Conservation (phyloP, 2,797 vertebrate species). For the Tinamus major region DNA sequence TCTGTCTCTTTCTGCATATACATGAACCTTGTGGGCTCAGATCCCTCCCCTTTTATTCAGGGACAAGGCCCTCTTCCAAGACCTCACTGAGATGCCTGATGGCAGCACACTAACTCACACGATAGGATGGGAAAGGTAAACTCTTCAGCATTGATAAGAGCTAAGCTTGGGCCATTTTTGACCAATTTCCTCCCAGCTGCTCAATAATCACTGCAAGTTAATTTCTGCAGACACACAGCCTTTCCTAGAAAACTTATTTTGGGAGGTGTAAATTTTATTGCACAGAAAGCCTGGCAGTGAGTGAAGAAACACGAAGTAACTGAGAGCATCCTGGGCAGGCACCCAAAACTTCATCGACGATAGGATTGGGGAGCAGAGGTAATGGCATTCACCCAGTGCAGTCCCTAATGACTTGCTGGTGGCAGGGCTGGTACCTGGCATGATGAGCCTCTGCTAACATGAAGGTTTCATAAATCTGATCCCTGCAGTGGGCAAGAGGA, state of each 20-base stretch:
- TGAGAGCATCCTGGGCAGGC: background rate
- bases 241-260: background rate
- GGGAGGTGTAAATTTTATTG: background rate
- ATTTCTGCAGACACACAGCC: background rate
- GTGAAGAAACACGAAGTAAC: rapidly evolving
- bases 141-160: background rate
- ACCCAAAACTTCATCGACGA: background rate
- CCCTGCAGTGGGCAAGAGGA: rapidly evolving
- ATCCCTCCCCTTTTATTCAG: background rate
- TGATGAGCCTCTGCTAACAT: background rate
- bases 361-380: rapidly evolving
- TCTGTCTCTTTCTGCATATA: background rate
- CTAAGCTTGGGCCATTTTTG: background rate
- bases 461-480: background rate
- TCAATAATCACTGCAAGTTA: rapidly evolving
- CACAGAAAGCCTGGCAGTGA: background rate
- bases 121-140: background rate
- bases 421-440: background rate
- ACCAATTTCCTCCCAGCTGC: rapidly evolving
- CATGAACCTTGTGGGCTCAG: background rate
- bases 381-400: rapidly evolving
- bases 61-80: background rate
- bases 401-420: background rate
- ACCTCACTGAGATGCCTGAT: background rate
- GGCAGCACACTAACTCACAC: background rate